phyloP scores from a whole-genome alignment of 2,797 vertebrate genomes.

The Notamacropus eugenii region DNA sequence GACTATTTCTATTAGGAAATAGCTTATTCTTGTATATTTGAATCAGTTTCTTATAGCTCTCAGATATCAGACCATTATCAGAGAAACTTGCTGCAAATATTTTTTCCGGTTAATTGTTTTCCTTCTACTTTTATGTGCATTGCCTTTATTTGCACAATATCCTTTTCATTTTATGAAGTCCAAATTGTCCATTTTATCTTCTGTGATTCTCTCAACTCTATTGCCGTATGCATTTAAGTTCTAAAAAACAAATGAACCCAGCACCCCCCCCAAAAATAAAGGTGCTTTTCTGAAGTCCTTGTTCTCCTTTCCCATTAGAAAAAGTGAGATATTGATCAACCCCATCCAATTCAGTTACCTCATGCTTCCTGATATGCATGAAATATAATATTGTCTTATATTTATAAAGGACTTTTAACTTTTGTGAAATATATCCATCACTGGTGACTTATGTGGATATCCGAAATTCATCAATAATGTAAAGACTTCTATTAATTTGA shows the following conservation, averaged over 20 bases:
- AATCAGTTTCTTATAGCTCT: background rate
- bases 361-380: conserved; percentile 69
- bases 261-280: background rate
- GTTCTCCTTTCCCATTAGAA: conserved; percentile 53
- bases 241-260: background rate
- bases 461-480: conserved; percentile 47
- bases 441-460: conserved; percentile 42
- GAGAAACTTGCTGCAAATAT: background rate
- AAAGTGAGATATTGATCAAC: conserved; percentile 64
- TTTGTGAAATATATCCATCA: conserved; percentile 68
- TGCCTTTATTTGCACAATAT: background rate
- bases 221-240: background rate
- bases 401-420: conserved; percentile 72
- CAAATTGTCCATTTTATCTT: background rate
- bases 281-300: conserved; percentile 58
- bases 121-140: background rate
- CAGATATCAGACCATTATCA: background rate
- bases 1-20: background rate
- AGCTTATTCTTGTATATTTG: background rate
- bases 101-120: background rate
- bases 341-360: conserved; percentile 67
- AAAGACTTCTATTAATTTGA: conserved; percentile 40
- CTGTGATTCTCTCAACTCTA: background rate
- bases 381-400: conserved; percentile 72
- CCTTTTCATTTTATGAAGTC: background rate